These are phyloP conservation scores for Noctilio leporinus DNA, from an alignment of 2,113 vertebrate genomes.

Conservation along the genomic window DNA sequence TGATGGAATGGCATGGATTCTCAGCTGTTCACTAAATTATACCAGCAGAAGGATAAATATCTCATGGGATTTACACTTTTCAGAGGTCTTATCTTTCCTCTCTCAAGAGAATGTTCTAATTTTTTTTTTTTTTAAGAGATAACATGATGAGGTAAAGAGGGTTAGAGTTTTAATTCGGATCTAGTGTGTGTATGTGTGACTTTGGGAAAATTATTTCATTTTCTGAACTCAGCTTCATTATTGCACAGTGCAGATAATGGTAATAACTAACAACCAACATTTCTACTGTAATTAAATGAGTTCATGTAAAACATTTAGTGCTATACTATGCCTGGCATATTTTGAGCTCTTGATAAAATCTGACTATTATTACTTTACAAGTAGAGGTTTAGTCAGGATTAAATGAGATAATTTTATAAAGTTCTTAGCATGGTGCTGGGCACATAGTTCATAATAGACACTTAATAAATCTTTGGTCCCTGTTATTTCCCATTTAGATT, in stretches of 20 bases:
- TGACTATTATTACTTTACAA: not conserved
- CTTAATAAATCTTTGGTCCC: not conserved
- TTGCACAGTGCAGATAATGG: not conserved
- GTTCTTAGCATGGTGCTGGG: not conserved
- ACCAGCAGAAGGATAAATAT: not conserved
- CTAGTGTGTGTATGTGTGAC: not conserved
- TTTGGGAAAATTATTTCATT: not conserved
- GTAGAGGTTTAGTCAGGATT: not conserved
- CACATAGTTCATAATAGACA: not conserved
- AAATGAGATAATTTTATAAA: not conserved
- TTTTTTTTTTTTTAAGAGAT: not conserved
- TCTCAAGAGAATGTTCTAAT: not conserved
- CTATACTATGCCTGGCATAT: not conserved
- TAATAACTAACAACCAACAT: not conserved
- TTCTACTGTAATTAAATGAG: not conserved
- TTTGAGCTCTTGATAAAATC: not conserved
- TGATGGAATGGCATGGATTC: not conserved
- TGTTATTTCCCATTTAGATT: not conserved
- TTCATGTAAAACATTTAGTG: not conserved
- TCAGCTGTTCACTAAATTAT: not conserved
- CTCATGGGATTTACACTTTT: slow-evolving; percentile 5
- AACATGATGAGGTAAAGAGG: not conserved
- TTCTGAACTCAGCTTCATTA: not conserved
- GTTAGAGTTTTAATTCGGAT: slow-evolving; percentile 19
- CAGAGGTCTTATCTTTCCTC: not conserved